Percentiles rank a stretch among this genome's conserved stretches.
These are phyloP conservation scores for Drosophila barbarae DNA, from an alignment of 2,888 invertebrate genomes.

Conservation along the genomic window DNA sequence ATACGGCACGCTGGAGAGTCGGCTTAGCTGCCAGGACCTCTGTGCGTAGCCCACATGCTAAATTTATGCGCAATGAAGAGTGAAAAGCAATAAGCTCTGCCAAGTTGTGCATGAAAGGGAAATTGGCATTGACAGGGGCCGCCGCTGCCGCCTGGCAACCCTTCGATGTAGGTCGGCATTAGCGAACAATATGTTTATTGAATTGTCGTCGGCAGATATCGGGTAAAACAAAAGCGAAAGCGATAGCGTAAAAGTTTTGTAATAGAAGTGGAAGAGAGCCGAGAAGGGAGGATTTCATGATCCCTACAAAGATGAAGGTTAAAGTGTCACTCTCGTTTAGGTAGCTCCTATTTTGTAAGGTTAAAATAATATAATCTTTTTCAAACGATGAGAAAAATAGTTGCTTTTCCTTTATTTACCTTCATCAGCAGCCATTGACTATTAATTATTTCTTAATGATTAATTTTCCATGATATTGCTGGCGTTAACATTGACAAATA, in stretches of 20 bases:
- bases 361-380: too few relatives aligned
- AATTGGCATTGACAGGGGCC: conserved; percentile 64
- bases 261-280: background rate
- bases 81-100: conserved; percentile 72
- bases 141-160: conserved; percentile 2
- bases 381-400: background rate
- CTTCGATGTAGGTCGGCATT: conserved; percentile 29
- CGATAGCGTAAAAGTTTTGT: background rate
- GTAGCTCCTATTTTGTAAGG: background rate
- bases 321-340: background rate
- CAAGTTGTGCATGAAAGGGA: conserved; percentile 72
- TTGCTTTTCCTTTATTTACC: background rate
- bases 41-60: conserved; percentile 59
- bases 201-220: conserved; percentile 32
- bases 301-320: background rate
- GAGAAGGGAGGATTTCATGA: background rate
- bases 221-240: background rate
- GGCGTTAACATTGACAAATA: background rate
- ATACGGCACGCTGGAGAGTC: conserved; percentile 1
- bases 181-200: conserved; percentile 49
- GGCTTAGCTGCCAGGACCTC: conserved; percentile 15
- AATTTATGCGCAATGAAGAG: conserved; percentile 73
- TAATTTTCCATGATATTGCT: background rate
- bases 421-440: background rate
- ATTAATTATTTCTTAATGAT: too few relatives aligned